Percentiles rank a stretch among this genome's conserved stretches.
Conservation (phyloP, 2,888 invertebrate species). For the Mythimna albipuncta region DNA sequence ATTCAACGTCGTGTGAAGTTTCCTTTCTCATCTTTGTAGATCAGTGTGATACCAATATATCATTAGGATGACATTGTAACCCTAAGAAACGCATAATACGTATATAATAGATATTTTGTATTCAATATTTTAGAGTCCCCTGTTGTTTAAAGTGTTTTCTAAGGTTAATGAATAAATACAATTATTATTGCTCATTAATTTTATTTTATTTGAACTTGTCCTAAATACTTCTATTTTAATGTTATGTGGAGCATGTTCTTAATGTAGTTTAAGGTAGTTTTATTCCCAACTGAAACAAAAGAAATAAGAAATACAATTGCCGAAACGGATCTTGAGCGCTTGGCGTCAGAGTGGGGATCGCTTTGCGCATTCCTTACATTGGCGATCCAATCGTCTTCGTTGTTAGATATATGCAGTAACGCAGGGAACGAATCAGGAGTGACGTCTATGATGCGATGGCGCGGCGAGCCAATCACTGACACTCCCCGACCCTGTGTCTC, state of each 20-base stretch:
- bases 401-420: too few relatives aligned
- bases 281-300: conserved; percentile 76
- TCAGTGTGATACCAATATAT: conserved; percentile 53
- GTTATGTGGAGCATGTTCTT: conserved; percentile 64
- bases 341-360: too few relatives aligned
- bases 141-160: conserved; percentile 70
- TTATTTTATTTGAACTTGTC: conserved; percentile 57
- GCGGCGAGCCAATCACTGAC: too few relatives aligned
- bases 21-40: conserved; percentile 20
- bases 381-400: too few relatives aligned
- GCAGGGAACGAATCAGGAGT: too few relatives aligned
- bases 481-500: too few relatives aligned
- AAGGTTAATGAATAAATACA: conserved; percentile 69
- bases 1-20: conserved; percentile 15
- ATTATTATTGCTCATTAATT: conserved; percentile 70
- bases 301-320: background rate
- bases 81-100: conserved; percentile 60
- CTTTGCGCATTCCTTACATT: too few relatives aligned
- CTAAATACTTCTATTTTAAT: background rate
- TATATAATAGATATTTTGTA: conserved; percentile 66
- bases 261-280: conserved; percentile 50
- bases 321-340: too few relatives aligned
- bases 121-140: conserved; percentile 64
- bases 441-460: too few relatives aligned
- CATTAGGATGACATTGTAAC: conserved; percentile 43